These are phyloP conservation scores for Chaetodon trifascialis DNA, from an alignment of 2,113 vertebrate species.

Conservation along the genomic window DNA sequence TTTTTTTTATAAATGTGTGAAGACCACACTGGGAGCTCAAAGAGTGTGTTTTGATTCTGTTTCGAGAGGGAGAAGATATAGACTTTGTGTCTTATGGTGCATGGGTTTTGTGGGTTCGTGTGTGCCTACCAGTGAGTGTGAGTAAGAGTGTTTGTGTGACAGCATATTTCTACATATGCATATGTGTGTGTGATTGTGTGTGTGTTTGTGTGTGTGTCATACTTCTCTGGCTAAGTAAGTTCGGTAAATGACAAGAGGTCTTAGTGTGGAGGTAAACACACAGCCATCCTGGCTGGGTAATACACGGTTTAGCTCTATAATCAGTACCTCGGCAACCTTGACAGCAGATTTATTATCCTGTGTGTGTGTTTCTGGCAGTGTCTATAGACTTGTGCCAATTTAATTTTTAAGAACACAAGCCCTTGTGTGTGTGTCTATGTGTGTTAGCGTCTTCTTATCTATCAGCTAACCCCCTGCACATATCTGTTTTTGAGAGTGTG, in stretches of 20 bases:
- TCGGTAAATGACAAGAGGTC: slow-evolving; percentile 46
- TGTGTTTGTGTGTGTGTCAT: not conserved
- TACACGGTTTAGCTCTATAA: slow-evolving; percentile 62
- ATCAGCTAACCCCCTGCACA: not conserved
- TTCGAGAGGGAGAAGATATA: slow-evolving; percentile 50
- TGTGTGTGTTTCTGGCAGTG: slow-evolving; percentile 38
- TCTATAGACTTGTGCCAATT: slow-evolving; percentile 8
- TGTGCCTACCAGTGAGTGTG: not conserved
- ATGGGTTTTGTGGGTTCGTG: slow-evolving; percentile 13
- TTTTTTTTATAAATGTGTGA: not conserved
- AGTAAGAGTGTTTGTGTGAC: slow-evolving; percentile 4
- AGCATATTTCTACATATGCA: not conserved
- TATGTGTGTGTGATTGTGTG: not conserved
- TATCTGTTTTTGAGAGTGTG: slow-evolving; percentile 25
- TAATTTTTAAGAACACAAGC: slow-evolving; percentile 30
- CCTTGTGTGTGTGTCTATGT: not conserved
- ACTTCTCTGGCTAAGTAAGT: slow-evolving; percentile 25
- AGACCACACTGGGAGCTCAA: slow-evolving; percentile 23
- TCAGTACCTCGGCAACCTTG: slow-evolving; percentile 47
- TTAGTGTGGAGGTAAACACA: slow-evolving; percentile 46
- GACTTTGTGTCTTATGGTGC: slow-evolving; percentile 19
- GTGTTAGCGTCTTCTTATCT: slow-evolving; percentile 5
- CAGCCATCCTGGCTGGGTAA: slow-evolving; percentile 38
- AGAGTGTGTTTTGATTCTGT: slow-evolving; percentile 54
- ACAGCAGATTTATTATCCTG: slow-evolving; percentile 64